Evolutionary conservation across 2,113 vertebrate species (phyloP), one percentile per base, ranked within the genome.

Genomic region (Spea multiplicata): DNA sequence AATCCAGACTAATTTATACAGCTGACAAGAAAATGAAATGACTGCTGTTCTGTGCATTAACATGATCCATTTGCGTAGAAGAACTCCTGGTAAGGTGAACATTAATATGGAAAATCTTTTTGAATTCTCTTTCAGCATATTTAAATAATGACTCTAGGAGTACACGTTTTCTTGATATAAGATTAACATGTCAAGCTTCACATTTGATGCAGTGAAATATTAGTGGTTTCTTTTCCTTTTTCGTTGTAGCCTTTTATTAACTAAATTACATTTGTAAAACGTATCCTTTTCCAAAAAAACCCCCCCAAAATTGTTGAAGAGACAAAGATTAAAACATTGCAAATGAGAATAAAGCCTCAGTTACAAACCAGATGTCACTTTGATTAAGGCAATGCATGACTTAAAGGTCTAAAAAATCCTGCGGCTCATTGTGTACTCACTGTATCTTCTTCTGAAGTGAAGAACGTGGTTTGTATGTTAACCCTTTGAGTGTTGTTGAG

Each of bases 351-450:
- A 84, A 6, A 80, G 16, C 49, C 73, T 0, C 83, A 48, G 66
- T 84, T 70, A 83, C 82, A 74, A 69, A 77, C 49, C 80, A 84
- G 87, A 83, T 85, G 85, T 84, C 82, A 84, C 73, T 86, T 88
- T 82, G 79, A 80, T 87, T 86, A 88, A 78, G 82, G 78, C 83
- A 85, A 83, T 86, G 82, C 81, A 81, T 44, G 79, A n/a, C 74
- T 86, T 85, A 84, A 88, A 84, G 83, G 81, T 86, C 47, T 84
- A 57, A 49, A 76, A 55, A 76, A 86, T 90, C 83, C 84, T 87
- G 84, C 61, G 13, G 82, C 73, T 86, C 74, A 73, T 87, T 83
- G 81, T 87, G 88, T 88, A 77, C 52, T 82, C 84, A 67, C 50
- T 70, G 66, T 72, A 59, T 82, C 68, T 71, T 13, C 71, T 65